These are phyloP conservation scores for Pluvianellus socialis DNA, from an alignment of 2,113 vertebrate species.

Conservation along the genomic window DNA sequence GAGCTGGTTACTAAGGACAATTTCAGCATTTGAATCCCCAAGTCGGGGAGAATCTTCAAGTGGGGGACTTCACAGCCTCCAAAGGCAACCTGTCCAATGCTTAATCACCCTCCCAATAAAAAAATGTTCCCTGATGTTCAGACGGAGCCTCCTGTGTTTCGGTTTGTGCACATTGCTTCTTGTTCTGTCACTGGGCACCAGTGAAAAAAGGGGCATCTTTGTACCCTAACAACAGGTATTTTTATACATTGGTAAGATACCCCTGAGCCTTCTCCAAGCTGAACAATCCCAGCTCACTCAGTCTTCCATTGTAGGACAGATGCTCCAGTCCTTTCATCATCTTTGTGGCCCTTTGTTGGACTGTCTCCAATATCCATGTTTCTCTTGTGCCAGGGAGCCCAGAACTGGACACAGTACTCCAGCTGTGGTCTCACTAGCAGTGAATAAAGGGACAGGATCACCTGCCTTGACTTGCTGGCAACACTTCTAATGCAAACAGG, in stretches of 20 bases:
- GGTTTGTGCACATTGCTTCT: neutral
- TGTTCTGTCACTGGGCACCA: neutral
- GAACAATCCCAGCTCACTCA: neutral
- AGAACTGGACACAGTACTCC: neutral
- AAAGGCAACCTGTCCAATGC: neutral
- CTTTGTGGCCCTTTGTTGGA: neutral
- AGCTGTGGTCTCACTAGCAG: neutral
- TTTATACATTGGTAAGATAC: neutral
- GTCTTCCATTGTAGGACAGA: neutral
- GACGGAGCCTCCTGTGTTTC: neutral
- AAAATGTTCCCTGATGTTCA: neutral
- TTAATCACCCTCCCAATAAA: neutral
- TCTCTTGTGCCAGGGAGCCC: neutral
- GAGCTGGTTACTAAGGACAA: neutral
- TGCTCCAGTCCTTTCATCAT: neutral
- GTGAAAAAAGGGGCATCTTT: neutral
- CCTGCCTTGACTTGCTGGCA: rapidly evolving
- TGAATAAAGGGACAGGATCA: neutral
- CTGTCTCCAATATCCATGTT: neutral
- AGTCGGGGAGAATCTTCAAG: too few species aligned
- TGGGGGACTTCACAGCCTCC: neutral
- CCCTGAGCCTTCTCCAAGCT: neutral
- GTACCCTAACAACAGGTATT: neutral
- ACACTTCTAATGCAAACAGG: neutral
- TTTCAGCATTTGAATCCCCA: neutral